Base-by-base conservation (phyloP, 2,888 invertebrate species). In the Conistra vaccinii region DNA sequence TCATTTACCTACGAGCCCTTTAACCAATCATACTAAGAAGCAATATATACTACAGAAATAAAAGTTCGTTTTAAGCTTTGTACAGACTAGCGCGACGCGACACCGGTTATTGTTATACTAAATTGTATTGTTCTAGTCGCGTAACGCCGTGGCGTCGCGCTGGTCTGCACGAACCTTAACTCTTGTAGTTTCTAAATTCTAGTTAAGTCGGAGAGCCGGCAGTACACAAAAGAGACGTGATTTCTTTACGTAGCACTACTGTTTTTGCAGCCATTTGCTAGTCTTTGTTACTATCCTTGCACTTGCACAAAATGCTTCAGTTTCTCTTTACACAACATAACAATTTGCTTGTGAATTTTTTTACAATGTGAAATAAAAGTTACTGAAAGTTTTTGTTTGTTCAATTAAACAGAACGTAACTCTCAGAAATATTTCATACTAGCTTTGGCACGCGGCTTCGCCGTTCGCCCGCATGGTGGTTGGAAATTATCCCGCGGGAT, bases 251-350 rank as follows among this genome's bases (percentile, higher is more conserved):
- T 42, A 69, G 73, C 75, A 73, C 77, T 74, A 70, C 83, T 81
- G 80, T 87, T 88, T 88, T 84, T 84, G 85, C 83, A 87, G 86
- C 85, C 84, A 87, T 89, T 90, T 89, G 87, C 87, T 86, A 84
- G 81, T 87, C 87, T 85, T 88, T 90, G 85, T 90, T 88, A 87
- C 88, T 87, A 32, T 35, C 88, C 73, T 83, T 82, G 85, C 84
- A 85, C 84, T 76, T 80, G 78, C 81, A 69, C 69, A 75, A 84
- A 85, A 87, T 83, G 48, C 63, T 75, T 58, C 63, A 61, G 70
- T 66, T 69, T 48, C 45, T 57, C 23, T 62, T 60, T 32, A 61
- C 35, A 53, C 58, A 63, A 78, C 67, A 74, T 65, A 71, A 78
- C 55, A 83, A 74, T 78, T 81, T 63, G 32, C 45, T 68, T 67